Evolutionary conservation across 2,797 vertebrate species (phyloP).

Genomic region (Bufotes viridis): DNA sequence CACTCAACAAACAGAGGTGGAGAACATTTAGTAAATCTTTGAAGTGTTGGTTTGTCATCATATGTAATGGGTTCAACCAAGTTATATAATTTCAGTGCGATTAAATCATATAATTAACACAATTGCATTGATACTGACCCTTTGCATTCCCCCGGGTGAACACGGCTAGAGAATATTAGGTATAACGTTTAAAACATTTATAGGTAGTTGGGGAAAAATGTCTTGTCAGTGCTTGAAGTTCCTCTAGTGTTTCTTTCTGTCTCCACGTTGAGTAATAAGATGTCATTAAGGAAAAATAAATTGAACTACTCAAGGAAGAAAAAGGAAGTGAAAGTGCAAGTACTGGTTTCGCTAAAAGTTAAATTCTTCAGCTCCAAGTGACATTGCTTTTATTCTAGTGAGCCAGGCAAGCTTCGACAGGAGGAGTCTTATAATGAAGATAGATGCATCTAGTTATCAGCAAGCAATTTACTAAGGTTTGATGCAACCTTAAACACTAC

Average conservation of each 20-base stretch:
- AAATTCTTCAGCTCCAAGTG: conserved; percentile 86
- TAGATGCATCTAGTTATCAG: conserved; percentile 96
- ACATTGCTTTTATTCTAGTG: conserved; percentile 81
- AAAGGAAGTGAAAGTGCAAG: conserved; percentile 90
- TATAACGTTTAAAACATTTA: not conserved
- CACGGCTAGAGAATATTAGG: not conserved
- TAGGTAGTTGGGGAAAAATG: not conserved
- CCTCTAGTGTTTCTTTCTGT: conserved; percentile 48
- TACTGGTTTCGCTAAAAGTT: conserved; percentile 89
- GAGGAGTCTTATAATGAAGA: conserved; percentile 95
- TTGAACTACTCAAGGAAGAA: conserved; percentile 84
- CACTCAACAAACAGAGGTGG: too few species aligned
- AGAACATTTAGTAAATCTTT: not conserved
- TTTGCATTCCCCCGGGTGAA: not conserved
- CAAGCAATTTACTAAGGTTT: conserved; percentile 91
- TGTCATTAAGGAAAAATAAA: conserved; percentile 87
- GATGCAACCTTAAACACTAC: conserved; percentile 98
- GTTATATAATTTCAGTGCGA: not conserved
- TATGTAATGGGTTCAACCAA: not conserved
- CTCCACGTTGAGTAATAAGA: conserved; percentile 81
- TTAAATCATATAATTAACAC: not conserved
- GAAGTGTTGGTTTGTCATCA: not conserved
- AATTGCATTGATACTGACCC: not conserved
- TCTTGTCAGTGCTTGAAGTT: not conserved
- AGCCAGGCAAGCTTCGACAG: conserved; percentile 86